These are phyloP conservation scores for Oreortyx pictus DNA, from an alignment of 2,797 vertebrate species.

Conservation along the genomic window DNA sequence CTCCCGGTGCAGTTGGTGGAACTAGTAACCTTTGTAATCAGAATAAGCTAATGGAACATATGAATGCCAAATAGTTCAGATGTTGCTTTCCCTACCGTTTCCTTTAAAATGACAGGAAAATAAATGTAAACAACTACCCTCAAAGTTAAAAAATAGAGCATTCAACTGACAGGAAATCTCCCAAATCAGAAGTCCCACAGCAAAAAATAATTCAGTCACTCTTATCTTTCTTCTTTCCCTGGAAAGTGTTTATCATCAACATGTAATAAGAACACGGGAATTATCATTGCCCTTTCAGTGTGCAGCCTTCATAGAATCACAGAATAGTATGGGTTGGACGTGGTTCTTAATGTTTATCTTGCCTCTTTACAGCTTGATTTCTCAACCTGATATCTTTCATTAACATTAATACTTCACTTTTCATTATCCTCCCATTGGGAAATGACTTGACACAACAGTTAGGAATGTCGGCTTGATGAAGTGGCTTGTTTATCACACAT, in stretches of 20 bases:
- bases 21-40: slow-evolving; percentile 10
- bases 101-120: background rate
- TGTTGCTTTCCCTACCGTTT: background rate
- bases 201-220: background rate
- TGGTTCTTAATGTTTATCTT: background rate
- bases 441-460: slow-evolving; percentile 12
- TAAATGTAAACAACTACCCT: background rate
- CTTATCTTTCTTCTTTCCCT: background rate
- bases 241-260: background rate
- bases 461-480: background rate
- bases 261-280: background rate
- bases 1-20: background rate
- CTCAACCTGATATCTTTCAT: slow-evolving; percentile 3
- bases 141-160: background rate
- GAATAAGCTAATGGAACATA: background rate
- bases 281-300: background rate
- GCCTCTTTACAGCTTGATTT: background rate
- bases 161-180: background rate
- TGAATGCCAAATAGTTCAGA: background rate
- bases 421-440: background rate
- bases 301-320: background rate
- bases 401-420: background rate
- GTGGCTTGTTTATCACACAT: background rate
- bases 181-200: background rate
- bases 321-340: background rate